Conservation (phyloP, 2,797 vertebrate species). For the Amblyopsis hoosieri region DNA sequence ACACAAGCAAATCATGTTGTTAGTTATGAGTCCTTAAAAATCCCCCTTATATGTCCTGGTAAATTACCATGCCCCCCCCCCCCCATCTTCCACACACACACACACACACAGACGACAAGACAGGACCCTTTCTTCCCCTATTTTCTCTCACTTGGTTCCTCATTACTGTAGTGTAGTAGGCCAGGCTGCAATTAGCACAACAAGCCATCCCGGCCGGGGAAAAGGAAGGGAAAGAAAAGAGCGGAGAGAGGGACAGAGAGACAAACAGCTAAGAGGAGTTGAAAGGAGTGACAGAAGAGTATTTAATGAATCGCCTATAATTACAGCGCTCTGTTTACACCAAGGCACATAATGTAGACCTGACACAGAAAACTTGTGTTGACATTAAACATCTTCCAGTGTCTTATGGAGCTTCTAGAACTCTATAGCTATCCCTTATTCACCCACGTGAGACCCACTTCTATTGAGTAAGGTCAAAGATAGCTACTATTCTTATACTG, state of each 20-base stretch:
- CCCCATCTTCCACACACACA: constrained; percentile 15
- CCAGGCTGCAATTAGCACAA: constrained; percentile 67
- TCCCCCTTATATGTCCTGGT: constrained; percentile 13
- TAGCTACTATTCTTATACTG: too few relatives aligned
- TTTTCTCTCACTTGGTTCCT: constrained; percentile 45
- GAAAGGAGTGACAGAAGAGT: constrained; percentile 61
- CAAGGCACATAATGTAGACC: constrained; percentile 32
- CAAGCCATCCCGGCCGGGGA: constrained; percentile 15
- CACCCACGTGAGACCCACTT: too few relatives aligned
- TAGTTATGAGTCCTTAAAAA: background rate
- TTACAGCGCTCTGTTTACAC: constrained; percentile 64
- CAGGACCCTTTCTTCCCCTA: constrained; percentile 9
- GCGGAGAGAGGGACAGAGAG: constrained; percentile 29
- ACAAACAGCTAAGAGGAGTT: constrained; percentile 62
- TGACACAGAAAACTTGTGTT: constrained; percentile 8
- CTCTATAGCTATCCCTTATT: too few relatives aligned
- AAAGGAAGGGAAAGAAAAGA: constrained; percentile 6
- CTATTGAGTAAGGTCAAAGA: too few relatives aligned
- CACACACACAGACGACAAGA: background rate
- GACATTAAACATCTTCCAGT: too few relatives aligned
- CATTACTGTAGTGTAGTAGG: constrained; percentile 60
- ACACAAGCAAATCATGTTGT: constrained; percentile 4
- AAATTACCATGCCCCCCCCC: background rate
- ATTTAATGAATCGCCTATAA: constrained; percentile 74
- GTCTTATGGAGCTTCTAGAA: too few relatives aligned